Evolutionary conservation across 2,113 vertebrate genomes (phyloP).

Genomic region (Oncorhynchus clarkii): DNA sequence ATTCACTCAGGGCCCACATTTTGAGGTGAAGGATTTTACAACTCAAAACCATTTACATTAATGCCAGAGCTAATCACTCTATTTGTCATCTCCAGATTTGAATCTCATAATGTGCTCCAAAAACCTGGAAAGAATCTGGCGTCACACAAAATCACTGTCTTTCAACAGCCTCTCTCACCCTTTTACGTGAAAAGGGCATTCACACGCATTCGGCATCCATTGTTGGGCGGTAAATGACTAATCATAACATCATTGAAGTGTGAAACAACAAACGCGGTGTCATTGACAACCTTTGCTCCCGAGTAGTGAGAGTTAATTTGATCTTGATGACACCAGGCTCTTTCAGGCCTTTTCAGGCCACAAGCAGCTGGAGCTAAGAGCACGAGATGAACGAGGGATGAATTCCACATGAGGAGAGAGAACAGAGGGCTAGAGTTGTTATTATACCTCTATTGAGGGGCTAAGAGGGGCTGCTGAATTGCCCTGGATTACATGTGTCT

Average conservation of each 20-base stretch:
- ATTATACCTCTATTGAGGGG: conserved; percentile 62
- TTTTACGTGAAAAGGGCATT: conserved; percentile 67
- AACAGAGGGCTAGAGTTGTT: conserved; percentile 51
- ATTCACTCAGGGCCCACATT: conserved; percentile 64
- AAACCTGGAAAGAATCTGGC: conserved; percentile 62
- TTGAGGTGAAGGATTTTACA: conserved; percentile 71
- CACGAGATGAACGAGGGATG: conserved; percentile 46
- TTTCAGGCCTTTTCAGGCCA: conserved; percentile 72
- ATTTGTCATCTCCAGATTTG: conserved; percentile 71
- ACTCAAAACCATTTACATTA: conserved; percentile 73
- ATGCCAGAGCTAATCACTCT: conserved; percentile 69
- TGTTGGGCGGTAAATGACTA: conserved; percentile 73
- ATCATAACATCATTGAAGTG: conserved; percentile 78
- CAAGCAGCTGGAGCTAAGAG: conserved; percentile 72
- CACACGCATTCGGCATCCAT: conserved; percentile 67
- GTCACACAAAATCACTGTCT: conserved; percentile 65
- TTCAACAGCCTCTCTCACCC: conserved; percentile 62
- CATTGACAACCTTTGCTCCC: conserved; percentile 78
- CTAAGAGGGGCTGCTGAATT: conserved; percentile 64
- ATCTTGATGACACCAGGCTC: conserved; percentile 71
- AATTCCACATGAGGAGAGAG: conserved; percentile 43
- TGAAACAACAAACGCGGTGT: conserved; percentile 52
- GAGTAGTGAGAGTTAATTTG: conserved; percentile 76
- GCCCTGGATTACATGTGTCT: conserved; percentile 61
- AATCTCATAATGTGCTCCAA: conserved; percentile 67